Base-by-base conservation (phyloP, 2,888 invertebrate species). In the Drosophila phalerata region DNA sequence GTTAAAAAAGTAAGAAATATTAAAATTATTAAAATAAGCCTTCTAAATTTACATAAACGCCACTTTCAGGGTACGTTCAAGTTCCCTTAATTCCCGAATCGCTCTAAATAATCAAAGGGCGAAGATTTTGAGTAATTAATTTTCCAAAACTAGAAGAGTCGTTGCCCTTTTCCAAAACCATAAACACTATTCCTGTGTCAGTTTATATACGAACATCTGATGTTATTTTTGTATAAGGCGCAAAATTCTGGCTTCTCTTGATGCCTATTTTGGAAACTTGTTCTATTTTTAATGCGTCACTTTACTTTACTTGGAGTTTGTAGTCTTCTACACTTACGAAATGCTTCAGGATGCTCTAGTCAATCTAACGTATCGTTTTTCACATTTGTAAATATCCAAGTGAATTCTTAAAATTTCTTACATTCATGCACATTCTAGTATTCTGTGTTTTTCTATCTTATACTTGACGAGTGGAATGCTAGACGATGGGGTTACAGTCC, bases 111-210 rank as follows among this genome's bases (percentile, higher is more conserved):
- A 9, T n/a, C 38, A 58, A 61, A 66, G 32, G 45, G 30, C 30
- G 13, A 63, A 62, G 52, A 71, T 51, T 67, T 69, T 69, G 51
- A 49, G 49, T 51, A 48, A 69, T 38, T 37, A 58, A 38, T 38
- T 34, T 68, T 72, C 52, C 60, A 63, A 67, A 73, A 55, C 47
- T 34, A 48, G 22, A 70, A 43, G 66, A 74, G 83, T 83, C 83
- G 70, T 81, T 83, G 87, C 73, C 85, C 83, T 85, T 81, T 76
- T 71, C 65, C 48, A 66, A 70, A 83, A 85, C 32, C 63, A 79
- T 72, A 77, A 78, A 78, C 80, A 77, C 73, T 45, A 48, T 48
- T 61, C 49, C 64, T 51, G 56, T 32, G 49, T 9, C 60, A 64
- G 42, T 28, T n/a, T 37, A 45, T 57, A 42, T 57, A 42, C 45